phyloP scores from a whole-genome alignment of 2,113 vertebrate genomes.

The Platichthys stellatus region DNA sequence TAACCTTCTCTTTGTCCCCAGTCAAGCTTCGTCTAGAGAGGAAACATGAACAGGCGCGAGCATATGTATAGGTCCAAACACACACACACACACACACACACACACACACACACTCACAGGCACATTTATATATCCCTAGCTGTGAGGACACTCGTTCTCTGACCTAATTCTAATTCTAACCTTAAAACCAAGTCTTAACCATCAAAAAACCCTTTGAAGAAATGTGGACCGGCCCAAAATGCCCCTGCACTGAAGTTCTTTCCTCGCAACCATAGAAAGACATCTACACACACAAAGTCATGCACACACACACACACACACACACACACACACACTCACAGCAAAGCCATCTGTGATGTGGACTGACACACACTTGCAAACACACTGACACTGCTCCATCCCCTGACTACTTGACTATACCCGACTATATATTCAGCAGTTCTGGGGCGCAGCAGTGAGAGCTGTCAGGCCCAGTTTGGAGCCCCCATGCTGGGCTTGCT shows the following conservation, averaged over 20 bases:
- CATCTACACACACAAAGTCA: neutral
- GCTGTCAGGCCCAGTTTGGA: constrained; percentile 59
- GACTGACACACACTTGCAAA: constrained; percentile 38
- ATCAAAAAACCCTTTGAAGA: neutral
- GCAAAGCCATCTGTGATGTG: constrained; percentile 4
- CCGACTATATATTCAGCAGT: constrained; percentile 56
- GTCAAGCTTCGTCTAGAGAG: constrained; percentile 13
- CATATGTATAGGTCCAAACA: constrained; percentile 9
- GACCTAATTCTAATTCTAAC: neutral
- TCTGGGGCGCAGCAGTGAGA: constrained; percentile 45
- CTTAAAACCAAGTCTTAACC: neutral
- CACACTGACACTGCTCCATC: constrained; percentile 41
- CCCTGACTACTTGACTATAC: constrained; percentile 31
- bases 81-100: neutral
- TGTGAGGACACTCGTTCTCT: neutral
- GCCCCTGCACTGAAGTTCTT: neutral
- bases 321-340: neutral
- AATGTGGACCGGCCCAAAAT: neutral
- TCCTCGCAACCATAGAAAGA: neutral
- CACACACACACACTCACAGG: neutral
- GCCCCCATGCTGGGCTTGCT: constrained; percentile 65
- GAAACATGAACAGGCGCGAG: constrained; percentile 25
- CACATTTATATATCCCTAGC: neutral
- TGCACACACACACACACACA: neutral
- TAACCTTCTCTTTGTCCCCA: constrained; percentile 53